Conservation (phyloP, 2,113 vertebrate genomes). For the Tupaia tana region DNA sequence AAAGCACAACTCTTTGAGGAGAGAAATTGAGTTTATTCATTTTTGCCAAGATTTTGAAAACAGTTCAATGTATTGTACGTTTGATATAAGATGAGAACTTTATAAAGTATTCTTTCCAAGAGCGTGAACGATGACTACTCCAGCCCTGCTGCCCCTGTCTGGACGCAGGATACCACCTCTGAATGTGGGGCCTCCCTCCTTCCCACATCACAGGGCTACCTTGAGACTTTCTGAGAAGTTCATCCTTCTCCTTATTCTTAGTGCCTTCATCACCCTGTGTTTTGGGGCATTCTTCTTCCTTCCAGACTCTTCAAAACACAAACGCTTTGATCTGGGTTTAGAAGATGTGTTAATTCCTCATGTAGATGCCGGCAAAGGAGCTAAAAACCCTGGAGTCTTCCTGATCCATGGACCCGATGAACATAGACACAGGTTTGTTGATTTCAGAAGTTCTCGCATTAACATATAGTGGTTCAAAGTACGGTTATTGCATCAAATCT, state of each 20-base stretch:
- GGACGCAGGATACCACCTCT: constrained; percentile 96
- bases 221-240: constrained; percentile 99
- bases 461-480: background rate
- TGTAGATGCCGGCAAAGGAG: constrained; percentile 93
- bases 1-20: constrained; percentile 54
- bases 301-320: constrained; percentile 98
- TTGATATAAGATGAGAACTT: constrained; percentile 67
- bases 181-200: constrained; percentile 93
- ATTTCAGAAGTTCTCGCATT: background rate
- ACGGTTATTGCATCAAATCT: background rate
- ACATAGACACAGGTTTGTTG: constrained; percentile 93
- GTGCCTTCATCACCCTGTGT: constrained; percentile 99
- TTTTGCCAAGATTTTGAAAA: background rate
- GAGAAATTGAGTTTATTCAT: background rate
- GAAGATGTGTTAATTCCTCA: constrained; percentile 98
- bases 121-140: constrained; percentile 92
- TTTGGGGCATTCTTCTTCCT: constrained; percentile 99
- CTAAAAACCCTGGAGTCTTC: constrained; percentile 90
- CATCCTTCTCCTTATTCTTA: constrained; percentile 98
- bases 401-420: constrained; percentile 97
- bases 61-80: constrained; percentile 15
- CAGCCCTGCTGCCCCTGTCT: constrained; percentile 96
- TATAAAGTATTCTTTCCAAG: background rate
- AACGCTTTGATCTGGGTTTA: constrained; percentile 97
- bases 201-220: constrained; percentile 97